Conservation (phyloP, 2,888 invertebrate genomes). For the Lacanobia wlatinum region DNA sequence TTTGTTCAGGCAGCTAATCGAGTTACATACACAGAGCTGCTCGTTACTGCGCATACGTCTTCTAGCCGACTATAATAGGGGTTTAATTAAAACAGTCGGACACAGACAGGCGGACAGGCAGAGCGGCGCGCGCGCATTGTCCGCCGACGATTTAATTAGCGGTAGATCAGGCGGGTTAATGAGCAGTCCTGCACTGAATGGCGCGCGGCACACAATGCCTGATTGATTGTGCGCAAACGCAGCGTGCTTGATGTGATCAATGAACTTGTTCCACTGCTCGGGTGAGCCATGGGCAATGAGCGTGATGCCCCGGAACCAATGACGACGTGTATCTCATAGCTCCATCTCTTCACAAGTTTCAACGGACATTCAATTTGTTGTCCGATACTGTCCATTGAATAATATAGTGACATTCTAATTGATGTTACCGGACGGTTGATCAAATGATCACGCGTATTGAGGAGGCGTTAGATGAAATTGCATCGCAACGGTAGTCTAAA, state of each 20-base stretch:
- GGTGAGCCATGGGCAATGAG: conserved; percentile 3
- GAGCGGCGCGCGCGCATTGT: conserved; percentile 56
- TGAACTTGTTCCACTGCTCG: conserved; percentile 26
- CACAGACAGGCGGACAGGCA: conserved; percentile 36
- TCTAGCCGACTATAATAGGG: conserved; percentile 66
- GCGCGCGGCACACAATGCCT: conserved; percentile 61
- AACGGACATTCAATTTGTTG: background rate
- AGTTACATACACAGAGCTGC: conserved; percentile 61
- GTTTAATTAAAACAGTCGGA: conserved; percentile 71
- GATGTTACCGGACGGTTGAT: too few relatives aligned
- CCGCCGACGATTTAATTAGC: conserved; percentile 64
- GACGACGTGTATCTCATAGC: conserved; percentile 6
- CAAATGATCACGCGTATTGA: too few relatives aligned
- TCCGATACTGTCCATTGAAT: background rate
- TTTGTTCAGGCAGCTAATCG: conserved; percentile 69
- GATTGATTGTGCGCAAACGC: conserved; percentile 58
- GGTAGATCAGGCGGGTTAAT: conserved; percentile 60
- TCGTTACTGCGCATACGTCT: conserved; percentile 59
- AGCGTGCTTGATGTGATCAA: conserved; percentile 47
- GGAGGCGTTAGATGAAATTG: background rate
- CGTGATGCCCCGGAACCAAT: conserved; percentile 35
- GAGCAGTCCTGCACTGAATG: conserved; percentile 59
- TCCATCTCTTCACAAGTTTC: background rate
- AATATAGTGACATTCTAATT: background rate
- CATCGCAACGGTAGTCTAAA: background rate